Conservation (phyloP, 2,888 invertebrate genomes). For the Eristalinus sepulchralis region DNA sequence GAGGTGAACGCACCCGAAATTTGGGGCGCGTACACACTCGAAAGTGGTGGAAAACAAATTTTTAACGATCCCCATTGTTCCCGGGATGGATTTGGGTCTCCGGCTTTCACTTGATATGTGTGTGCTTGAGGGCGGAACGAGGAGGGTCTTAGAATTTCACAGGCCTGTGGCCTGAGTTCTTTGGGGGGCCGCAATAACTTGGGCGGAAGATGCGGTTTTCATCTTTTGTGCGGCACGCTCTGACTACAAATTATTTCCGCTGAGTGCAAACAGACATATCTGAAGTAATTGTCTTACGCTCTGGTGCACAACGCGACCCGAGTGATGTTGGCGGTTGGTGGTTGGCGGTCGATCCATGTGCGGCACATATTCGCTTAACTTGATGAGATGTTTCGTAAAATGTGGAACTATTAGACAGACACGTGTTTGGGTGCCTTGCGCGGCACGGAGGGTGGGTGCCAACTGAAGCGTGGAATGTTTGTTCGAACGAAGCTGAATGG, state of each 20-base stretch:
- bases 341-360: constrained; percentile 8
- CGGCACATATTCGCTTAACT: neutral
- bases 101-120: neutral
- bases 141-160: neutral
- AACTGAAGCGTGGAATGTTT: neutral
- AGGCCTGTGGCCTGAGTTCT: neutral
- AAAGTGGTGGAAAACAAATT: constrained; percentile 9
- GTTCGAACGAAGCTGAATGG: neutral
- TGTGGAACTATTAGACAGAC: neutral
- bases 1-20: constrained; percentile 50
- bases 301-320: neutral
- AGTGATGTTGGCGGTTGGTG: too few relatives aligned
- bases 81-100: neutral
- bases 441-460: neutral
- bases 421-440: neutral
- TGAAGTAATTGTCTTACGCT: constrained; percentile 35
- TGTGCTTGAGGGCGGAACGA: neutral
- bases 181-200: constrained; percentile 30
- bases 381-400: neutral
- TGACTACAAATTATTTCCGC: constrained; percentile 42
- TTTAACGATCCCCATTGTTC: neutral
- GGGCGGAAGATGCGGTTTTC: neutral
- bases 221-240: constrained; percentile 8
- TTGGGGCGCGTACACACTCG: constrained; percentile 1
- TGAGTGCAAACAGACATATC: constrained; percentile 36